Conservation (phyloP, 1,140 invertebrate species). For the Portunus trituberculatus region DNA sequence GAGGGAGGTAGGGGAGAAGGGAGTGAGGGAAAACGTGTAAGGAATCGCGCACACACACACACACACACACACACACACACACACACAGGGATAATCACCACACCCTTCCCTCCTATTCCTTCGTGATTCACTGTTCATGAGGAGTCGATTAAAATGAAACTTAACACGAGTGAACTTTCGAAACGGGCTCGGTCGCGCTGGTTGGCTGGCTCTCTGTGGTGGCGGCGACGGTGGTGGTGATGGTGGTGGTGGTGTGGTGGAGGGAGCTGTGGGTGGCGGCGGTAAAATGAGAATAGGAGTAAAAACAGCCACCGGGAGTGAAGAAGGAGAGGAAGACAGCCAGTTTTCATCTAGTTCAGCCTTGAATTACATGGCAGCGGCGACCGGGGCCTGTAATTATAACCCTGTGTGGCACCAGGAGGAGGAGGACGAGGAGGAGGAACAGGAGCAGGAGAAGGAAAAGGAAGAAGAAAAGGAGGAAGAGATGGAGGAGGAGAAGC, state of each 20-base stretch:
- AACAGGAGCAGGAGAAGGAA: background rate
- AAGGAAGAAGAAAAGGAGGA: background rate
- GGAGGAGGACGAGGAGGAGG: background rate
- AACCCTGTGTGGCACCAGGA: background rate
- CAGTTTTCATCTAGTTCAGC: constrained; percentile 21
- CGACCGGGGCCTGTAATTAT: background rate
- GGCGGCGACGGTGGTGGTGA: background rate
- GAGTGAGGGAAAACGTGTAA: background rate
- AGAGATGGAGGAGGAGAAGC: background rate
- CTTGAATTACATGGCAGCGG: background rate
- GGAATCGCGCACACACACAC: background rate
- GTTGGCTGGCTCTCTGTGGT: background rate
- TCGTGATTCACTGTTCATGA: background rate
- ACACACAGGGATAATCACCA: background rate
- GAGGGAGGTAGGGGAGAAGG: background rate
- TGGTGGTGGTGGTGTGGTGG: background rate
- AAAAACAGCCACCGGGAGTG: background rate
- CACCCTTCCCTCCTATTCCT: background rate
- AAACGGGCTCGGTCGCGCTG: background rate
- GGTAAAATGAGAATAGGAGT: background rate
- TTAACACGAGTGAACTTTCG: background rate
- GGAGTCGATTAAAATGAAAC: constrained; percentile 3
- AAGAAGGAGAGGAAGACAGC: background rate
- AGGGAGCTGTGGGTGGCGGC: background rate
- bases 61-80: constrained; percentile 11